Evolutionary conservation across 2,888 invertebrate species (phyloP).

Genomic region (Drosophila diplacantha): DNA sequence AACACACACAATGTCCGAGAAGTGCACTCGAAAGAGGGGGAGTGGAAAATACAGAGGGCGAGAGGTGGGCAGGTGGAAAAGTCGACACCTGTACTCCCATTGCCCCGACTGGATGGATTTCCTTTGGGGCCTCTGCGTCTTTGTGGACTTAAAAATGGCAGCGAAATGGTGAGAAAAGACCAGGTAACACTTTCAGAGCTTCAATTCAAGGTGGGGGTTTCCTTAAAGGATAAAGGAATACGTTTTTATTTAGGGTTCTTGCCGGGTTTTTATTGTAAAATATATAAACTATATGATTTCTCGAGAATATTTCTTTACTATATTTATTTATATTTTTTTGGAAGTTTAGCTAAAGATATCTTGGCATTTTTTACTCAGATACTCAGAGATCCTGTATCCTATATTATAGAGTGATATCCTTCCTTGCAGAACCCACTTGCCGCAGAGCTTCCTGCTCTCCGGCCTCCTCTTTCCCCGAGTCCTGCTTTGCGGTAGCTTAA

Average conservation of each 20-base stretch:
- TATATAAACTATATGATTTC: neutral
- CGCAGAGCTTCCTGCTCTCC: neutral
- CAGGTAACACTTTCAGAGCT: neutral
- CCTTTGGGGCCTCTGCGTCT: slow-evolving; percentile 1
- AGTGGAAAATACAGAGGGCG: neutral
- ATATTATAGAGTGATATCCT: slow-evolving; percentile 5
- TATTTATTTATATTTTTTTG: no score
- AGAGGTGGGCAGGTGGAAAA: slow-evolving; percentile 11
- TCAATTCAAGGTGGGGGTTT: neutral
- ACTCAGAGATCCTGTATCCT: neutral
- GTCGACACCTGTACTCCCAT: slow-evolving; percentile 27
- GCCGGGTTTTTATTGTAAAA: no score
- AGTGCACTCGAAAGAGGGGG: slow-evolving; percentile 38
- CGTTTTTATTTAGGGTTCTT: no score
- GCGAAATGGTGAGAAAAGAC: neutral
- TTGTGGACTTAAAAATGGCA: slow-evolving; percentile 8
- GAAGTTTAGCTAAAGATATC: neutral
- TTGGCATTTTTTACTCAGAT: neutral
- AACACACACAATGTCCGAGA: slow-evolving; percentile 51
- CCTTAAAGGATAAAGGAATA: neutral
- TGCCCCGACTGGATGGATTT: neutral
- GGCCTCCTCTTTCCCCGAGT: neutral
- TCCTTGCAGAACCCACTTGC: slow-evolving; percentile 37
- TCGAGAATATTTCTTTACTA: no score
- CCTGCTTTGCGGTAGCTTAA: slow-evolving; percentile 63